A percentile compares a stretch with the other conserved stretches of the same genome.
These are phyloP conservation scores for Rhopalosiphum maidis DNA, from an alignment of 1,140 invertebrate genomes.

Conservation along the genomic window DNA sequence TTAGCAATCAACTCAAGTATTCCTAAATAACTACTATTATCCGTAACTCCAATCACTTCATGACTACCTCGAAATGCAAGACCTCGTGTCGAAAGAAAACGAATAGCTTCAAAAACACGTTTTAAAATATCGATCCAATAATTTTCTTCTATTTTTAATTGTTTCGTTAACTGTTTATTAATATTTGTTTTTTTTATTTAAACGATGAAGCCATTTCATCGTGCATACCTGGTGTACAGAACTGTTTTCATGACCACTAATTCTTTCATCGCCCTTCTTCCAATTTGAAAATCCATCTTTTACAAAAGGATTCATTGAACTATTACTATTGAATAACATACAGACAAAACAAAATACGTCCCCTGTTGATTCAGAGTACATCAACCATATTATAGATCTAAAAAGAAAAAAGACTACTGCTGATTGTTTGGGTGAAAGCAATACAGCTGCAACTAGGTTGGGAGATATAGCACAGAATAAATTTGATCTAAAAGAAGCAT, in stretches of 20 bases:
- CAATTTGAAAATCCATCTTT: no score
- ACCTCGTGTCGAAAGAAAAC: constrained; percentile 10
- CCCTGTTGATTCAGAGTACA: no score
- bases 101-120: constrained; percentile 15
- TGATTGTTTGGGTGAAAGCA: no score
- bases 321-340: no score
- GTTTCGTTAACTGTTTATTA: constrained; percentile 18
- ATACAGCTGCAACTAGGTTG: no score
- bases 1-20: constrained; percentile 61
- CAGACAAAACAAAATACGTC: no score
- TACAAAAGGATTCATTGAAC: no score
- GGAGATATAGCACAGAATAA: no score
- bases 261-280: neutral
- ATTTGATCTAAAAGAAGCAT: no score
- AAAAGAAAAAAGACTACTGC: no score
- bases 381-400: no score
- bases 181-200: constrained; percentile 34
- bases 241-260: constrained; percentile 31
- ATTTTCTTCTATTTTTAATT: constrained; percentile 25
- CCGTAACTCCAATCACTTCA: constrained; percentile 7
- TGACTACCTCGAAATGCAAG: constrained; percentile 29
- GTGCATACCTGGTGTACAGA: constrained; percentile 6
- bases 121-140: constrained; percentile 37
- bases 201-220: constrained; percentile 30
- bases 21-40: constrained; percentile 59